Conservation (phyloP, 2,113 vertebrate species). For the Istiophorus platypterus region DNA sequence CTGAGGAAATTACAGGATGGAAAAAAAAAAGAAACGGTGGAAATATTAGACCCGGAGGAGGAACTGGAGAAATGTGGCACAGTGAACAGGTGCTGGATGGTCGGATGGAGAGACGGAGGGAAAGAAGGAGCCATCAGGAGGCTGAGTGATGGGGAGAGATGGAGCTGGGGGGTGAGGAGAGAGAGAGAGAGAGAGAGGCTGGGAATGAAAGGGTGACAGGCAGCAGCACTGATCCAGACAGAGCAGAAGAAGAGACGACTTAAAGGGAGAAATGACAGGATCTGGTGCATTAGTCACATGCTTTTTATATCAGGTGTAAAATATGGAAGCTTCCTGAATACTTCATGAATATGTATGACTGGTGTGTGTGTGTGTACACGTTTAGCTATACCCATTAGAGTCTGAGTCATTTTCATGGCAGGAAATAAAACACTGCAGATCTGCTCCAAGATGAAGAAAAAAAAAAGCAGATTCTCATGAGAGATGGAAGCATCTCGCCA, state of each 20-base stretch:
- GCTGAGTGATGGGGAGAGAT: not conserved
- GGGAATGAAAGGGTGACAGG: slow-evolving; percentile 30
- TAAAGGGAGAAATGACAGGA: not conserved
- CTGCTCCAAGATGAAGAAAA: not conserved
- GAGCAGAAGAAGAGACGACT: not conserved
- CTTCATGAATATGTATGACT: slow-evolving; percentile 15
- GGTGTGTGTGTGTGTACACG: not conserved
- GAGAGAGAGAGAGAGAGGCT: not conserved
- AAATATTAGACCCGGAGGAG: slow-evolving; percentile 22
- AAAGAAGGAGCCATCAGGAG: slow-evolving; percentile 15
- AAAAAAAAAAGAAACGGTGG: slow-evolving; percentile 24
- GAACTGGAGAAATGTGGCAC: slow-evolving; percentile 7
- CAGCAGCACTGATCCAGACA: slow-evolving; percentile 1
- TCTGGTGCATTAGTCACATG: not conserved
- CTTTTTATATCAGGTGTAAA: slow-evolving; percentile 9
- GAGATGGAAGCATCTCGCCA: too few species aligned
- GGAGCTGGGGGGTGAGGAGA: not conserved
- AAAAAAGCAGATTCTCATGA: too few species aligned
- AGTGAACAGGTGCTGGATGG: slow-evolving; percentile 61
- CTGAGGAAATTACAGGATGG: slow-evolving; percentile 10
- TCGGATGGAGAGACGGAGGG: slow-evolving; percentile 38
- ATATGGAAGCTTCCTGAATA: not conserved
- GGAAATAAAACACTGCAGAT: not conserved
- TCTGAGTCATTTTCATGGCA: not conserved
- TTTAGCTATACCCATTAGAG: not conserved